Evolutionary conservation across 35 echinoderm and acorn worm genomes (phyloP), one percentile per base, ranked within the genome.

Genomic region (Nesometra sesokonis): DNA sequence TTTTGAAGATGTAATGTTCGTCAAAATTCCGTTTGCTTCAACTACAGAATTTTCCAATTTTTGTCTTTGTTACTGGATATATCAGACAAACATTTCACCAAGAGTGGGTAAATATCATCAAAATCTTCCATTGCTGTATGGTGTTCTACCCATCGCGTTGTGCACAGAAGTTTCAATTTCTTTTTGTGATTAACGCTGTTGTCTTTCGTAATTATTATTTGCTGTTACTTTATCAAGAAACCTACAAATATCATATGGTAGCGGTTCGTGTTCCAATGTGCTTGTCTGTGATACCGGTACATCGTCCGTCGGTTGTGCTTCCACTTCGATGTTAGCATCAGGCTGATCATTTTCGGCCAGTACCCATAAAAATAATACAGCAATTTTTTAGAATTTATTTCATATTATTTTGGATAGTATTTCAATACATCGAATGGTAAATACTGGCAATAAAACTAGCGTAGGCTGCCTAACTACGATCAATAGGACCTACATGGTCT

Each of bases 111-210:
- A 43, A 93, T 29, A 11, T 29, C 52, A 31, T 78, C 46, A 52
- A 92, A 88, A 32, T 82, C 91, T 47, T 86, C 57, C 5, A 89
- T 36, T 32, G 84, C 77, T 37, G 87, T 89, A 17, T 86, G 89
- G 19, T 84, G 77, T 38, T 89, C 91, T 36, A 93, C 91, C 91
- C 91, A 93, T 78, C 91, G 85, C 19, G 91, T 93, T 38, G 81
- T 78, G 46, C 85, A 87, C 19, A 87, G 37, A 32, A 78, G 35
- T 77, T 87, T 87, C 32, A 87, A 35, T 87, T 87, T 78, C 78
- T 32, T 17, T 78, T 87, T 87, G 29, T 17, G 11, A 17, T 78
- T 36, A 30, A 36, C n/a, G 8, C 77, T 35, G 27, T 84, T 88
- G 29, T 57, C 27, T 17, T 27, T 30, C 5, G 21, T 13, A 32